These are phyloP conservation scores for Stictocephala bisonia DNA, from an alignment of 2,888 invertebrate species.

Conservation along the genomic window DNA sequence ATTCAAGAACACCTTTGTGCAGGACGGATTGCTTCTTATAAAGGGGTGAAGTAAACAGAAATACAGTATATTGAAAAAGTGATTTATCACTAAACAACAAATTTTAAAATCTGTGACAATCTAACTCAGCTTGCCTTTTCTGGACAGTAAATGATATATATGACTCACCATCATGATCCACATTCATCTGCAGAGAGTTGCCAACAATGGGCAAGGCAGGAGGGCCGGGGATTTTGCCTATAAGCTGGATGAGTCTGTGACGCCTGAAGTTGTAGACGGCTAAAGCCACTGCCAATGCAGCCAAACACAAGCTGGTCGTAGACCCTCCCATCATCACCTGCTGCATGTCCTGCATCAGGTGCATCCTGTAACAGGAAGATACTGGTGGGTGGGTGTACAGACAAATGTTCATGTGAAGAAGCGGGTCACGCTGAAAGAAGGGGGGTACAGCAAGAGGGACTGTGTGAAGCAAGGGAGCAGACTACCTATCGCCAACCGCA, in stretches of 20 bases:
- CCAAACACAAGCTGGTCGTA: background rate
- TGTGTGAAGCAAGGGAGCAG: too few species aligned
- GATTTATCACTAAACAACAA: background rate
- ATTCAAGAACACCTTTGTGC: too few species aligned
- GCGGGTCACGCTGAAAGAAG: too few species aligned
- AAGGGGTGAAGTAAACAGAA: background rate
- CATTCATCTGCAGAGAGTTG: slow-evolving; percentile 71
- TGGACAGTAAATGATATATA: background rate
- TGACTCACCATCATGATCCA: slow-evolving; percentile 69
- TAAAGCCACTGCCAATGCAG: slow-evolving; percentile 62
- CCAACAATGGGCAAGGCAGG: slow-evolving; percentile 71
- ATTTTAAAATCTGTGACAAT: background rate
- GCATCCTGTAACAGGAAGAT: slow-evolving; percentile 4
- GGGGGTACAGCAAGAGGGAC: too few species aligned
- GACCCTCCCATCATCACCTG: slow-evolving; percentile 4
- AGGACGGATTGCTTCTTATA: too few species aligned
- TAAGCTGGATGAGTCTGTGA: slow-evolving; percentile 64
- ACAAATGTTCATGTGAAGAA: too few species aligned
- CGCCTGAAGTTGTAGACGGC: slow-evolving; percentile 49
- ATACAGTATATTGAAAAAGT: background rate
- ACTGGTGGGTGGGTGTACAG: too few species aligned
- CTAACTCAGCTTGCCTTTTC: too few species aligned
- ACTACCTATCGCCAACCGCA: too few species aligned
- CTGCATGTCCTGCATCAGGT: background rate
- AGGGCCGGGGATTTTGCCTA: slow-evolving; percentile 71